A percentile compares a stretch with the other conserved stretches of the same genome.
phyloP scores from a whole-genome alignment of 2,113 vertebrate genomes.

The Speoplatyrhinus poulsoni region DNA sequence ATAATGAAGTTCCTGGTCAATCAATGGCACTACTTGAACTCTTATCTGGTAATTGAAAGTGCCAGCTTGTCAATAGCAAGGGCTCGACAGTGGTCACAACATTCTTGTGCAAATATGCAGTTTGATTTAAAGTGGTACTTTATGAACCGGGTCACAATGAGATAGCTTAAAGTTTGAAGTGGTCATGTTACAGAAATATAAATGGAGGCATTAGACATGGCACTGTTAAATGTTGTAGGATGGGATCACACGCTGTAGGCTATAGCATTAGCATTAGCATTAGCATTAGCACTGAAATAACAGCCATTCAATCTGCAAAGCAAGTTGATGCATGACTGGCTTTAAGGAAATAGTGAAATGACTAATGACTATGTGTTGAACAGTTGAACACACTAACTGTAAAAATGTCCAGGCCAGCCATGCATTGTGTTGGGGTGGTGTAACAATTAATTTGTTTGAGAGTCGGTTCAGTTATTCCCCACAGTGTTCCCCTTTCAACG shows the following conservation, averaged over 20 bases:
- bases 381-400: no score
- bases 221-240: background rate
- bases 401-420: background rate
- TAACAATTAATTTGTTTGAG: no score
- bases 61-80: conserved; percentile 62
- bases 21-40: conserved; percentile 69
- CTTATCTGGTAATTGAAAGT: conserved; percentile 68
- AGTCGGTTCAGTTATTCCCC: background rate
- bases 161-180: conserved; percentile 26
- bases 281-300: background rate
- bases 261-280: no score
- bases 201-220: background rate
- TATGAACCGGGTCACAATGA: conserved; percentile 14
- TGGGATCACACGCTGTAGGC: background rate
- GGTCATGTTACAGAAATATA: conserved; percentile 5
- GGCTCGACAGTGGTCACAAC: conserved; percentile 27
- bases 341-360: background rate
- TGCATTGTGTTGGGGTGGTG: background rate
- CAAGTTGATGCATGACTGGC: background rate
- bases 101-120: conserved; percentile 42
- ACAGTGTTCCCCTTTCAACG: background rate
- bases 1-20: conserved; percentile 72
- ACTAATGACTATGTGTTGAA: no score
- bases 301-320: background rate
- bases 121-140: conserved; percentile 25